These are phyloP conservation scores for Thereva unica DNA, from an alignment of 2,888 invertebrate species.

Conservation along the genomic window DNA sequence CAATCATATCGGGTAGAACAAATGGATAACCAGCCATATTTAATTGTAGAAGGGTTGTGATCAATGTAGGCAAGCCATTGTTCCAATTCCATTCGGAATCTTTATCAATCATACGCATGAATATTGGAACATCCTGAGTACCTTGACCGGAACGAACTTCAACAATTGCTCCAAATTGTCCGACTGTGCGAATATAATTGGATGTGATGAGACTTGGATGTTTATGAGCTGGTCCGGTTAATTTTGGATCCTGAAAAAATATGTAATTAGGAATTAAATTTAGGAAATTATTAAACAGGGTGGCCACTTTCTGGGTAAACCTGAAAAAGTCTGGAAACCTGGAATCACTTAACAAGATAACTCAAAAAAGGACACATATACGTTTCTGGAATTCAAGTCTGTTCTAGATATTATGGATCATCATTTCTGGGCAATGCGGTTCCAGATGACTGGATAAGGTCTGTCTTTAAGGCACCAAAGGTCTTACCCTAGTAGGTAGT, in stretches of 20 bases:
- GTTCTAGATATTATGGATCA: no score
- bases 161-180: constrained; percentile 63
- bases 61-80: constrained; percentile 70
- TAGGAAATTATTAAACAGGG: neutral
- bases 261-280: neutral
- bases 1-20: constrained; percentile 79
- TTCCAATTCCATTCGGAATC: constrained; percentile 67
- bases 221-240: constrained; percentile 61
- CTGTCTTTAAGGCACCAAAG: no score
- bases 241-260: constrained; percentile 59
- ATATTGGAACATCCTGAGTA: constrained; percentile 68
- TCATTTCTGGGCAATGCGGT: no score
- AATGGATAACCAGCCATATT: constrained; percentile 62
- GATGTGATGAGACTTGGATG: constrained; percentile 58
- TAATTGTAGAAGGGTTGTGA: constrained; percentile 63
- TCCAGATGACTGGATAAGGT: no score
- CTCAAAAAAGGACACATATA: no score
- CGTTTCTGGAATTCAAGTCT: no score
- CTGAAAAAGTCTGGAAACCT: no score
- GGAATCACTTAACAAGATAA: no score
- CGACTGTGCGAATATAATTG: constrained; percentile 61
- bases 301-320: no score
- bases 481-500: no score
- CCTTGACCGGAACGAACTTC: constrained; percentile 69
- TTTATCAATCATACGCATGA: constrained; percentile 76